Base-by-base conservation (phyloP, 1,140 invertebrate species). In the Fopius arisanus region DNA sequence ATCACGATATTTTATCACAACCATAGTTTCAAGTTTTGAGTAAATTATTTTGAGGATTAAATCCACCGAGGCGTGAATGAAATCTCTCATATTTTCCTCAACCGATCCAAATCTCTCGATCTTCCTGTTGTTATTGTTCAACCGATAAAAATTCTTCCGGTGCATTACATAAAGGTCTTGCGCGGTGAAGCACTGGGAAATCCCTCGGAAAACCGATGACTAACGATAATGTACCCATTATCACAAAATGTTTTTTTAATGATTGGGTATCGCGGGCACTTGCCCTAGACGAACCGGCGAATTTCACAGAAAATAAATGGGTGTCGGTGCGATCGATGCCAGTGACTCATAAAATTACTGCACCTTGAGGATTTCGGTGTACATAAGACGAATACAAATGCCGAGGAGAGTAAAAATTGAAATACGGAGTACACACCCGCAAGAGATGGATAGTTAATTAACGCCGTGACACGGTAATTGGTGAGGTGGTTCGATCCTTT, bases 401-500 rank as follows among this genome's bases (percentile, higher is more conserved):
- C 9, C 9, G 31, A 33, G 9, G 9, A 37, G 9, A 37, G 33
- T 7, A 37, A 5, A 37, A 37, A 37, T 37, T 37, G 7, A 3
- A 7, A 3, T 5, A 37, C 33, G 33, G 3, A 31, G 3, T 10
- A 37, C 26, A 19, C 23, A 26, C 54, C 16, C 19, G 23, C 26
- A 59, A 26, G 14, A 26, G 21, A 59, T 12, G 54, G 54, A 59
- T 71, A 70, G 75, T 78, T 77, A 80, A 80, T 80, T 80, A 80
- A 80, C 79, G 72, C 74, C 73, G 77, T 78, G 79, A 78, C 79
- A 75, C 74, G 41, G 73, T 80, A 80, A 80, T 80, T 80, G 79
- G 72, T 54, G 40, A 51, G 54, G 74, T 74, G 77, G 78, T 78
- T 80, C 74, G 79, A 78, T 80, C 74, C 67, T 71, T 31, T 26